phyloP scores from a whole-genome alignment of 1,140 invertebrate species.

The Sminthurides bifidus region DNA sequence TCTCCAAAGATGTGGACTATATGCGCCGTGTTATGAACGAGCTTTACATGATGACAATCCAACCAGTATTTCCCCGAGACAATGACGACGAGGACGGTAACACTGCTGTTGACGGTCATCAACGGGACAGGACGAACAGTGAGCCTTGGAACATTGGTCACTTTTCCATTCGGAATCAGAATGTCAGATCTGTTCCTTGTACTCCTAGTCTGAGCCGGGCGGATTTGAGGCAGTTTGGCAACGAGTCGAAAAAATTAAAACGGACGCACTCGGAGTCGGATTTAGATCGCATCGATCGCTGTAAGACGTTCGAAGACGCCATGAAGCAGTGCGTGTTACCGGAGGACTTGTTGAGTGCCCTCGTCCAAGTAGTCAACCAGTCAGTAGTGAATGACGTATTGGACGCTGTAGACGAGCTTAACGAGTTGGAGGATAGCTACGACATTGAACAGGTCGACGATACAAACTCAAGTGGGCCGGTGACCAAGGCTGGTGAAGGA shows the following conservation, averaged over 20 bases:
- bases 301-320: slow-evolving; percentile 4
- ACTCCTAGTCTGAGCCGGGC: too few species aligned
- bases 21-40: slow-evolving; percentile 62
- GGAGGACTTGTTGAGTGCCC: slow-evolving; percentile 13
- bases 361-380: slow-evolving; percentile 16
- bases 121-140: neutral
- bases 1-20: slow-evolving; percentile 60
- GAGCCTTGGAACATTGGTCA: too few species aligned
- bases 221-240: too few species aligned
- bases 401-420: slow-evolving; percentile 25
- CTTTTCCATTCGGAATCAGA: too few species aligned
- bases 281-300: slow-evolving; percentile 14
- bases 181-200: too few species aligned
- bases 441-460: too few species aligned
- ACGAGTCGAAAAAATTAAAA: too few species aligned
- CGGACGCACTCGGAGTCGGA: slow-evolving; percentile 25
- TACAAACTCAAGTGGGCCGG: too few species aligned
- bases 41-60: slow-evolving; percentile 61
- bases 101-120: neutral
- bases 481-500: too few species aligned
- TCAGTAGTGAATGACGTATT: slow-evolving; percentile 21
- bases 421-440: slow-evolving; percentile 21
- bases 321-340: neutral
- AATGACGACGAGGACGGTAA: neutral
- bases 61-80: slow-evolving; percentile 32